Conservation (phyloP, 2,113 vertebrate species). For the Prunella fulvescens region DNA sequence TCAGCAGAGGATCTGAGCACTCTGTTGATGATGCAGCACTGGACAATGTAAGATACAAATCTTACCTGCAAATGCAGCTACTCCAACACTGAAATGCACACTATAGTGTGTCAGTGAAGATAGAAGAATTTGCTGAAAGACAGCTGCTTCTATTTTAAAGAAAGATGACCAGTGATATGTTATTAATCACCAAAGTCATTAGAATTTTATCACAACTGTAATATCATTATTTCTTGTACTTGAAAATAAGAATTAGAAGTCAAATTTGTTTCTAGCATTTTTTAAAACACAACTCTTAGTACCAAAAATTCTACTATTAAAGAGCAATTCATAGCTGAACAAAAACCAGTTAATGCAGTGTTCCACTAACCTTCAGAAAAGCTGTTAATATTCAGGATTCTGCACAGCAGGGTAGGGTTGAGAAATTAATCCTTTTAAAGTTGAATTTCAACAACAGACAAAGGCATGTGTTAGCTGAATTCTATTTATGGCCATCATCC, state of each 20-base stretch:
- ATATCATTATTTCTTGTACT: background rate
- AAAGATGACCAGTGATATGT: background rate
- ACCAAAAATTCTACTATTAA: background rate
- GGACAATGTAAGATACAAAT: background rate
- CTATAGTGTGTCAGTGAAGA: fast-evolving
- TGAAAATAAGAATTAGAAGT: background rate
- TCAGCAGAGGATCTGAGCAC: background rate
- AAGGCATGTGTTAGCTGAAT: constrained; percentile 36
- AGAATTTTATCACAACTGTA: background rate
- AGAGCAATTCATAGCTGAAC: background rate
- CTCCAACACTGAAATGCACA: background rate
- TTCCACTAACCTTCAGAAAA: background rate
- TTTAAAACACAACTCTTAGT: background rate
- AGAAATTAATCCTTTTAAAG: constrained; percentile 60
- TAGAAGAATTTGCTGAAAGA: background rate
- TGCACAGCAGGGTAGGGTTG: background rate
- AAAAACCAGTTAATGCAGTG: background rate
- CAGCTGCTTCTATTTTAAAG: background rate
- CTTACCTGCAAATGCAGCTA: background rate
- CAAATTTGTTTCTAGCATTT: background rate
- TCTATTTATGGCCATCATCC: constrained; percentile 34
- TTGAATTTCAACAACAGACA: constrained; percentile 58
- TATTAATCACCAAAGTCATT: background rate
- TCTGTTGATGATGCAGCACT: background rate
- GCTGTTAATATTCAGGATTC: background rate